These are phyloP conservation scores for Drosophila dunni DNA, from an alignment of 1,140 invertebrate species.

Conservation along the genomic window DNA sequence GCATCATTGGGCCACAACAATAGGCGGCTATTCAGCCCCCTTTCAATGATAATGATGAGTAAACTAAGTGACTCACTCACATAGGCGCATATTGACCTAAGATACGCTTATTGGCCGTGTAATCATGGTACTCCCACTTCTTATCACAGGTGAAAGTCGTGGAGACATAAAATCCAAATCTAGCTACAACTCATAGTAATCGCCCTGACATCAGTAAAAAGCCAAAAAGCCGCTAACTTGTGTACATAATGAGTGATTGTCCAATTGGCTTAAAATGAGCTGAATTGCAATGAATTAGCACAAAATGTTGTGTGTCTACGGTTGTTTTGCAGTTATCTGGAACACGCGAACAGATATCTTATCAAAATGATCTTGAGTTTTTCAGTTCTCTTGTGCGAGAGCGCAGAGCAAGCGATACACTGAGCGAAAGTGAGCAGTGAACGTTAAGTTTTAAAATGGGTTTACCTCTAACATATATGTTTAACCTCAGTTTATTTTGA, in stretches of 20 bases:
- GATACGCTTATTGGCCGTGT: slow-evolving; percentile 12
- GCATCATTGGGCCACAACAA: slow-evolving; percentile 61
- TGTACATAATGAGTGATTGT: neutral
- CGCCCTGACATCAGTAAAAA: slow-evolving; percentile 1
- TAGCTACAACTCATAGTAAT: neutral
- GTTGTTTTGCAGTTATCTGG: slow-evolving; percentile 40
- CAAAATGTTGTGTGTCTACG: slow-evolving; percentile 38
- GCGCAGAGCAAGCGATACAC: slow-evolving; percentile 25
- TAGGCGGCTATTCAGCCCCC: slow-evolving; percentile 46
- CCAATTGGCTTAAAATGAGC: slow-evolving; percentile 45
- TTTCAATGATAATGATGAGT: slow-evolving; percentile 17
- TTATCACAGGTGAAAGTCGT: slow-evolving; percentile 7
- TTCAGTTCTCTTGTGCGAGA: neutral
- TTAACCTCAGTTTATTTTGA: too few relatives aligned
- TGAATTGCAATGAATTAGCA: slow-evolving; percentile 68
- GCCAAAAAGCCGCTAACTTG: neutral
- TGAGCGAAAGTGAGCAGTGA: slow-evolving; percentile 31
- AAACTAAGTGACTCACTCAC: slow-evolving; percentile 45
- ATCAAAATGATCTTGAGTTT: slow-evolving; percentile 76
- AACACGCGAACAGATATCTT: slow-evolving; percentile 64
- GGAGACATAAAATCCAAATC: neutral
- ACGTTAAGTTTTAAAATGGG: neutral
- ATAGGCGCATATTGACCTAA: slow-evolving; percentile 50
- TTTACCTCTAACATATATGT: too few relatives aligned
- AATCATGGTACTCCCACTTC: neutral